Percentiles rank a stretch among this genome's conserved stretches.
Evolutionary conservation across 1,140 invertebrate genomes (phyloP).

Genomic region (Tigriopus japonicus): DNA sequence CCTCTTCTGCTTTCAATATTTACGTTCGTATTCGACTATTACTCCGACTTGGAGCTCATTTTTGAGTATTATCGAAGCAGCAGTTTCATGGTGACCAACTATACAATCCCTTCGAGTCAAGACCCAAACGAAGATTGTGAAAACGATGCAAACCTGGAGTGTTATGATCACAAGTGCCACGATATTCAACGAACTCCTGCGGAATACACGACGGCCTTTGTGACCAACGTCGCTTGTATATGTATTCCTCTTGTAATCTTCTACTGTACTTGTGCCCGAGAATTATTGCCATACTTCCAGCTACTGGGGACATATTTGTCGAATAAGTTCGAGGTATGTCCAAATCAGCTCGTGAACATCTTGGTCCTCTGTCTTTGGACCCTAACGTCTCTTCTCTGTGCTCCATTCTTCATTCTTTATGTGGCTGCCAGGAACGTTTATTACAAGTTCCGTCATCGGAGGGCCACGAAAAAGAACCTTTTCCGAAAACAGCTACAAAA

Average conservation of each 20-base stretch:
- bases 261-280: background rate
- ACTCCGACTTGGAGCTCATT: slow-evolving; percentile 1
- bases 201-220: background rate
- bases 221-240: slow-evolving; percentile 3
- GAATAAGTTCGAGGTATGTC: background rate
- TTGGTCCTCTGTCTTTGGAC: background rate
- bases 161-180: background rate
- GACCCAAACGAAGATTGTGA: too few relatives aligned
- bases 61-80: background rate
- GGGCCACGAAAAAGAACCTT: background rate
- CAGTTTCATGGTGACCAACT: too few relatives aligned
- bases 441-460: slow-evolving; percentile 5
- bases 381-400: background rate
- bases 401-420: background rate
- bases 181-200: background rate
- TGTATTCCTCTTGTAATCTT: background rate
- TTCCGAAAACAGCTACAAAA: background rate
- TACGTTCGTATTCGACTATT: slow-evolving; percentile 6
- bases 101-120: too few relatives aligned
- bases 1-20: slow-evolving; percentile 6
- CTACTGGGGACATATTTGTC: background rate
- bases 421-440: background rate
- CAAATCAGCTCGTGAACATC: background rate
- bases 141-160: too few relatives aligned
- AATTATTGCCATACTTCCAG: background rate